Percentiles rank a stretch among this genome's conserved stretches.
phyloP scores from a whole-genome alignment of 2,797 vertebrate species.

The Amniataba percoides region DNA sequence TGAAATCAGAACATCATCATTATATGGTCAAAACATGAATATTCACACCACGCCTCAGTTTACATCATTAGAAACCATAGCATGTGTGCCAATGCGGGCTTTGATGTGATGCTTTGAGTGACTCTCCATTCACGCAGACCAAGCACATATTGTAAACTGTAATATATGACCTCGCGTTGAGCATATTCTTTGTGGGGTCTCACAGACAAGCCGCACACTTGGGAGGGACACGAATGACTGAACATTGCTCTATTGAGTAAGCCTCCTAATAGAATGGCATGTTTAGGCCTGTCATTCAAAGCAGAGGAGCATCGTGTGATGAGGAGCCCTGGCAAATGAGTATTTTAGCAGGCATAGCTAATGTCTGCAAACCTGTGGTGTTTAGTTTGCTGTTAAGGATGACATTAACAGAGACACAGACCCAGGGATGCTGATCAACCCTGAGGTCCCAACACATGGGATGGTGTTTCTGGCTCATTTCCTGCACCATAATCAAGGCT shows the following conservation, averaged over 20 bases:
- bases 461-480: constrained; percentile 87
- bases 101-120: constrained; percentile 66
- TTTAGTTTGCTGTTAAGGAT: constrained; percentile 84
- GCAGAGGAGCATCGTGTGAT: constrained; percentile 63
- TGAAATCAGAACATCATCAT: constrained; percentile 77
- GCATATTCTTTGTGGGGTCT: constrained; percentile 75
- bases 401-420: constrained; percentile 80
- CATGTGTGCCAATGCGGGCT: constrained; percentile 63
- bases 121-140: constrained; percentile 67
- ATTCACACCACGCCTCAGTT: constrained; percentile 67
- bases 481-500: constrained; percentile 85
- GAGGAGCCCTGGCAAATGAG: constrained; percentile 71
- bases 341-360: constrained; percentile 74
- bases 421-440: constrained; percentile 79
- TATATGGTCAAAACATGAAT: constrained; percentile 70
- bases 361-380: constrained; percentile 78
- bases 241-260: constrained; percentile 79
- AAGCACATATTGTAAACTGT: constrained; percentile 74
- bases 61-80: constrained; percentile 60
- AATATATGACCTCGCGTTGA: constrained; percentile 78
- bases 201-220: constrained; percentile 68
- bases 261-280: constrained; percentile 75
- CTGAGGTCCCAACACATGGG: constrained; percentile 81
- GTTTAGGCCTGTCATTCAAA: constrained; percentile 81
- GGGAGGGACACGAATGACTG: constrained; percentile 77